Percentiles rank a stretch among this genome's conserved stretches.
These are phyloP conservation scores for Fistularia tabacaria DNA, from an alignment of 2,797 vertebrate genomes.

Conservation along the genomic window DNA sequence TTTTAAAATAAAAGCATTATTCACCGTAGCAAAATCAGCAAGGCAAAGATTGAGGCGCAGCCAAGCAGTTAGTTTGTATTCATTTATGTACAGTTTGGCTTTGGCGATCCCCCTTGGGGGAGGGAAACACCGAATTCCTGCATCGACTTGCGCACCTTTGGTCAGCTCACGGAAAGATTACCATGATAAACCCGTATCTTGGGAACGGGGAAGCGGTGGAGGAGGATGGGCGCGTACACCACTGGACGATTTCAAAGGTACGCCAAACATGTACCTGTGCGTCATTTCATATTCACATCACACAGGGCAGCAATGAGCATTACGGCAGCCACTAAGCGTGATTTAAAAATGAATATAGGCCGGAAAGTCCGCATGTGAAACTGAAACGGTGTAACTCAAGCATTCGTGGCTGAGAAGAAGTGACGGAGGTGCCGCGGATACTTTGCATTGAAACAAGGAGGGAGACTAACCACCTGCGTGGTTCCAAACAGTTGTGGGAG, in stretches of 20 bases:
- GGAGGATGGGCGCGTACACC: constrained; percentile 32
- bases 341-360: constrained; percentile 16
- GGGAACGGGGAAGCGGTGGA: constrained; percentile 14
- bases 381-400: no score
- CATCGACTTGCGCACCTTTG: not conserved
- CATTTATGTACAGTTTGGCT: constrained; percentile 23
- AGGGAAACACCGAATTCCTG: constrained; percentile 13
- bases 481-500: constrained; percentile 31
- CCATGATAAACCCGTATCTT: constrained; percentile 37
- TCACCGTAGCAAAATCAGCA: constrained; percentile 39
- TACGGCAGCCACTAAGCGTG: constrained; percentile 7
- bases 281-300: constrained; percentile 50
- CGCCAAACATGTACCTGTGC: constrained; percentile 17
- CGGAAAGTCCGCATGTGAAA: no score
- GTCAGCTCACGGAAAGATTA: constrained; percentile 31
- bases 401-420: no score
- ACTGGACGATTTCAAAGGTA: constrained; percentile 30
- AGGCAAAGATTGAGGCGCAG: constrained; percentile 4
- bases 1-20: constrained; percentile 37
- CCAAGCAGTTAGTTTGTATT: constrained; percentile 39
- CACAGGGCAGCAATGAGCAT: constrained; percentile 3
- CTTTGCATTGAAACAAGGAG: constrained; percentile 16
- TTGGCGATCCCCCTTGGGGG: constrained; percentile 32
- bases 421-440: not conserved
- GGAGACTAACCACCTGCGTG: constrained; percentile 38